Conservation (phyloP, 1,140 invertebrate species). For the Schmidtea mediterranea region DNA sequence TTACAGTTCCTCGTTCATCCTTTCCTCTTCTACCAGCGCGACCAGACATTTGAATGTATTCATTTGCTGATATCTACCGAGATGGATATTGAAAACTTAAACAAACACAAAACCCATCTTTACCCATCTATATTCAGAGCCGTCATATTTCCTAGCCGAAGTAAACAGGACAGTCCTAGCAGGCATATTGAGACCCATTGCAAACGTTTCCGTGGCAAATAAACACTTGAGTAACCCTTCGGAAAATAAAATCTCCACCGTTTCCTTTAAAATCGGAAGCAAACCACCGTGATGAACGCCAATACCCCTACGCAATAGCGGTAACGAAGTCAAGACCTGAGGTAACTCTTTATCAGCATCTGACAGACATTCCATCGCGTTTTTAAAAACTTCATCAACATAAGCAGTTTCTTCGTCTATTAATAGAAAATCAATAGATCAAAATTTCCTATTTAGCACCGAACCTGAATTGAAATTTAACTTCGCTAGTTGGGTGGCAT, state of each 20-base stretch:
- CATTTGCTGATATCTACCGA: conserved; percentile 33
- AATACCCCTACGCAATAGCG: conserved; percentile 67
- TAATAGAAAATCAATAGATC: too few species aligned
- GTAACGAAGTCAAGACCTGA: conserved; percentile 73
- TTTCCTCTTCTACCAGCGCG: conserved; percentile 79
- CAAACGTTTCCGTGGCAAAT: conserved; percentile 97
- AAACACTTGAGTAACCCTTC: conserved; percentile 68
- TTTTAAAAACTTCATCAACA: conserved; percentile 84
- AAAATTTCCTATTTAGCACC: too few species aligned
- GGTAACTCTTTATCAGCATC: conserved; percentile 78
- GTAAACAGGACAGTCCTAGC: conserved; percentile 93
- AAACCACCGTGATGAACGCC: conserved; percentile 84
- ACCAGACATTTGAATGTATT: conserved; percentile 99
- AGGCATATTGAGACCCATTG: conserved; percentile 99
- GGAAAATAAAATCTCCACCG: conserved; percentile 87
- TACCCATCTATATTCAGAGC: conserved; percentile 1
- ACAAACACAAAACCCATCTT: too few species aligned
- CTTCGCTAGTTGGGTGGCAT: conserved; percentile 80
- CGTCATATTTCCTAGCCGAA: conserved; percentile 69
- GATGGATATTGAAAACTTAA: too few species aligned
- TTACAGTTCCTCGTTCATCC: conserved; percentile 90
- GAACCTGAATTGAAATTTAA: conserved; percentile 47
- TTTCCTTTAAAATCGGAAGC: conserved; percentile 87
- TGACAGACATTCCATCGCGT: conserved; percentile 77
- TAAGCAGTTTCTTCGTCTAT: conserved; percentile 54